Evolutionary conservation across 2,888 invertebrate species (phyloP).

Genomic region (Petrolisthes cinctipes): DNA sequence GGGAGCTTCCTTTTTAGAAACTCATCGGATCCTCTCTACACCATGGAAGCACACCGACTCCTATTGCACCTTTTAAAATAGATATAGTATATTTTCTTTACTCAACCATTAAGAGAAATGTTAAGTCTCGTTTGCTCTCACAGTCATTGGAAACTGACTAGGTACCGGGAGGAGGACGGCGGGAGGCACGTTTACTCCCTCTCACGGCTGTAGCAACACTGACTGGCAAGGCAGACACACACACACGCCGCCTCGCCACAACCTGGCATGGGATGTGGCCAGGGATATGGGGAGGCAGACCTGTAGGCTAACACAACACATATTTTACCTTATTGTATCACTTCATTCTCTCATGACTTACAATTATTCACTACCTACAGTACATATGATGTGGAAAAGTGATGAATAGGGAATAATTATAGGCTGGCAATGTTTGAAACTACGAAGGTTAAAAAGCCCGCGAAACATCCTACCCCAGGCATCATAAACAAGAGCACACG

Average conservation of each 20-base stretch:
- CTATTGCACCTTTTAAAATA: conserved; percentile 28
- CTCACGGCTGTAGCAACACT: conserved; percentile 54
- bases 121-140: conserved; percentile 27
- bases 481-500: too few relatives aligned
- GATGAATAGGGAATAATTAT: too few relatives aligned
- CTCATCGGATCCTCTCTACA: conserved; percentile 7
- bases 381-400: too few relatives aligned
- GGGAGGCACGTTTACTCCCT: conserved; percentile 33
- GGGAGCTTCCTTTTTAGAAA: conserved; percentile 19
- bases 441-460: too few relatives aligned
- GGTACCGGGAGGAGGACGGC: conserved; percentile 54
- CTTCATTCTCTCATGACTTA: too few relatives aligned
- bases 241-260: conserved; percentile 47
- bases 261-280: neutral
- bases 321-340: too few relatives aligned
- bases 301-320: too few relatives aligned
- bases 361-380: too few relatives aligned
- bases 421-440: too few relatives aligned
- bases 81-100: conserved; percentile 13
- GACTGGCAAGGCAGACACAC: conserved; percentile 16
- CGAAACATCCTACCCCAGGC: too few relatives aligned
- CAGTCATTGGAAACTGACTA: conserved; percentile 51
- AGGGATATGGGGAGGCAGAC: neutral
- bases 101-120: neutral
- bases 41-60: conserved; percentile 30